Evolutionary conservation across 2,888 invertebrate species (phyloP).

Genomic region (Drosophila pegasa): DNA sequence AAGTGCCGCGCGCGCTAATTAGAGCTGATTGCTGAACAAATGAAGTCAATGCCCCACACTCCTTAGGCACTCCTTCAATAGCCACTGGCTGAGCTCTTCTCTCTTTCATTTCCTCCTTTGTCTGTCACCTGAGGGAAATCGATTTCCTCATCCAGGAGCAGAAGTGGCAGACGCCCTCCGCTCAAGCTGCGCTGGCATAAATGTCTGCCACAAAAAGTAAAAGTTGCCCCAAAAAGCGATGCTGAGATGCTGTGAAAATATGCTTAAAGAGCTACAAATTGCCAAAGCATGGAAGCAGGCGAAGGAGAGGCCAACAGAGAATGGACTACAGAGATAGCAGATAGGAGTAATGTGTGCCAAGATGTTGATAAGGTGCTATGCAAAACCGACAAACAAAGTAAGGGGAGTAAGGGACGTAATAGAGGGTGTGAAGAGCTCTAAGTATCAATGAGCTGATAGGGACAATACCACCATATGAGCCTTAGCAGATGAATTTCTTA

Average conservation of each 20-base stretch:
- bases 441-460: constrained; percentile 34
- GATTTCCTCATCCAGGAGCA: constrained; percentile 54
- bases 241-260: constrained; percentile 54
- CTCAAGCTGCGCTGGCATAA: constrained; percentile 60
- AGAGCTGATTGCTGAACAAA: constrained; percentile 75
- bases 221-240: constrained; percentile 35
- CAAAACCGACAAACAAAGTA: constrained; percentile 23
- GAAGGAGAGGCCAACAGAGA: not conserved
- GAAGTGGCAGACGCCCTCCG: constrained; percentile 8
- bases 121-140: constrained; percentile 50
- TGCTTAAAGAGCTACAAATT: constrained; percentile 52
- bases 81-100: not conserved
- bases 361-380: constrained; percentile 51
- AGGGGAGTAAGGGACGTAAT: constrained; percentile 4
- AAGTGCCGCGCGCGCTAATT: constrained; percentile 62
- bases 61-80: not conserved
- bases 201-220: constrained; percentile 49
- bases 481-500: not conserved
- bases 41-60: constrained; percentile 50
- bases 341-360: constrained; percentile 46
- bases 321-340: constrained; percentile 36
- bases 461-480: not conserved
- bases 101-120: constrained; percentile 9
- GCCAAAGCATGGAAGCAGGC: constrained; percentile 24
- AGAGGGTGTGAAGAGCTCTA: not conserved